Conservation (phyloP, 2,113 vertebrate genomes). For the Chionis minor region DNA sequence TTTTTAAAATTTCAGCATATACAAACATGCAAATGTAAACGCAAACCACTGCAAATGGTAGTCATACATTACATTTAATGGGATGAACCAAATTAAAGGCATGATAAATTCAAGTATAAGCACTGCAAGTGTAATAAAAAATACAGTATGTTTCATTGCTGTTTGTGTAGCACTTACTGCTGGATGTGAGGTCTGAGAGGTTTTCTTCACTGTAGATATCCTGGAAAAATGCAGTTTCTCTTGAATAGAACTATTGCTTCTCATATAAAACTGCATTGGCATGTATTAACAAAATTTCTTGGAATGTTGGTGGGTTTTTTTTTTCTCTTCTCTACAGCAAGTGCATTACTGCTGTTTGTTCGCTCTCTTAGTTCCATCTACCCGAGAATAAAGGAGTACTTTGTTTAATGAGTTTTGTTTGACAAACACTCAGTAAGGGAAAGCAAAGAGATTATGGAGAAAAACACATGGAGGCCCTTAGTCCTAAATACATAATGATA, state of each 20-base stretch:
- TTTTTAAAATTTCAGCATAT: not conserved
- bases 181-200: not conserved
- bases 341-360: constrained; percentile 49
- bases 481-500: not conserved
- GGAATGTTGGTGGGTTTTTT: constrained; percentile 9
- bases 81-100: not conserved
- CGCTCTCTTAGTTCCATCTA: constrained; percentile 54
- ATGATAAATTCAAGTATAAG: not conserved
- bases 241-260: not conserved
- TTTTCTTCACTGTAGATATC: constrained; percentile 39
- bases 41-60: not conserved
- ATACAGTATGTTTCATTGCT: not conserved
- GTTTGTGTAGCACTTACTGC: constrained; percentile 30
- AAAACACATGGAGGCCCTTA: constrained; percentile 17
- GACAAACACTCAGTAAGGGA: constrained; percentile 51
- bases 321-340: constrained; percentile 37
- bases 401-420: constrained; percentile 58
- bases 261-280: constrained; percentile 25
- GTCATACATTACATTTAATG: constrained; percentile 2
- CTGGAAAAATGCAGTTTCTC: constrained; percentile 21
- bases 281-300: constrained; percentile 37
- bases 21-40: not conserved
- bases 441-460: constrained; percentile 60
- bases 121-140: not conserved
- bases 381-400: constrained; percentile 68